A percentile compares a stretch with the other conserved stretches of the same genome.
Evolutionary conservation across 1,140 invertebrate species (phyloP).

Genomic region (Drosophila funebris): DNA sequence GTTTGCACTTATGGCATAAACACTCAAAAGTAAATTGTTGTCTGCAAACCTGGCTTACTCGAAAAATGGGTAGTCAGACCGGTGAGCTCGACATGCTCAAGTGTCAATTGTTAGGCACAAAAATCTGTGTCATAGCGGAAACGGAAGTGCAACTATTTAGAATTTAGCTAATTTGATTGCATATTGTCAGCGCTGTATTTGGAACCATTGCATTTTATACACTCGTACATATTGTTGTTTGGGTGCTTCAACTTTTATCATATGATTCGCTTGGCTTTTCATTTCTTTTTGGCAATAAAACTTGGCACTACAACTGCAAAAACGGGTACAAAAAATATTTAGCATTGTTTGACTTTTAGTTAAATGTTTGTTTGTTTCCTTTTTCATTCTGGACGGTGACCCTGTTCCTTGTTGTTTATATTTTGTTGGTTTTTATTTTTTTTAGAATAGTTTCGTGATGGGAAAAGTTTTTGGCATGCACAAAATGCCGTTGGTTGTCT

Average conservation of each 20-base stretch:
- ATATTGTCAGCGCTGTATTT: conserved; percentile 36
- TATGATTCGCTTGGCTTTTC: conserved; percentile 54
- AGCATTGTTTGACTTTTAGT: conserved; percentile 65
- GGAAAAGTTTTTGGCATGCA: conserved; percentile 61
- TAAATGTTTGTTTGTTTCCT: conserved; percentile 70
- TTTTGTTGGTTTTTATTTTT: conserved; percentile 18
- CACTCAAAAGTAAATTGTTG: conserved; percentile 57
- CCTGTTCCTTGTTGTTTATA: not conserved
- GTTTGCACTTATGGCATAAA: conserved; percentile 4
- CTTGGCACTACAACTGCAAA: conserved; percentile 57
- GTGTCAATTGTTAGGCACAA: conserved; percentile 5
- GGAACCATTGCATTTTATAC: not conserved
- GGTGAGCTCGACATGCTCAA: not conserved
- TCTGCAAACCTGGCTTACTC: conserved; percentile 42
- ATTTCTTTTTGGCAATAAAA: conserved; percentile 45
- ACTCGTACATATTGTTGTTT: not conserved
- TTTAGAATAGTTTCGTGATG: conserved; percentile 57
- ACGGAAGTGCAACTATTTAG: conserved; percentile 39
- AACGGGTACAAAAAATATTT: conserved; percentile 49
- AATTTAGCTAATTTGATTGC: conserved; percentile 67
- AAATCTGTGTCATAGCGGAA: conserved; percentile 24
- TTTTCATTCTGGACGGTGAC: not conserved
- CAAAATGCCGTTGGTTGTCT: conserved; percentile 25
- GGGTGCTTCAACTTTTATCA: conserved; percentile 66
- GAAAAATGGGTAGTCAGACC: not conserved